Base-by-base conservation (phyloP, 2,113 vertebrate genomes). In the Neotragus moschatus region DNA sequence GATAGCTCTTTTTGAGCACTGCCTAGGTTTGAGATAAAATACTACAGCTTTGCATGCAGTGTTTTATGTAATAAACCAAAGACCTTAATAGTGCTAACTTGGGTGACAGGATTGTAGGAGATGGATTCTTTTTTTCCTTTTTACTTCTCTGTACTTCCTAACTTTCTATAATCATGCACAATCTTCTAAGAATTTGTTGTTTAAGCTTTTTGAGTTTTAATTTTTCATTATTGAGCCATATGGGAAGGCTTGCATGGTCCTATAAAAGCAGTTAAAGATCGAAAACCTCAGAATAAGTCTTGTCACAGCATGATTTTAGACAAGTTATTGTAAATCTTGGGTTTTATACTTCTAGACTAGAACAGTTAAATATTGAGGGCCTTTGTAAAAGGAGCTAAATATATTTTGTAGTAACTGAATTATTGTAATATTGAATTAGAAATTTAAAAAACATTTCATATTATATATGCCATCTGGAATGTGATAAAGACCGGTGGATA, bases 191-290 rank as follows among this genome's bases (percentile, higher is more conserved):
- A 96, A 91, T 92, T 79, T 87, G 10, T 92, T 90, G 17, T 56
- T 90, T 97, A 81, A 95, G 70, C 30, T 47, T 96, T 25, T 60
- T 93, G 26, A 45, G 26, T 81, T 90, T 75, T 97, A 80, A 73
- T 25, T 75, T 90, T 49, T 95, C 36, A 84, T 39, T 70, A 49
- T 58, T 86, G 55, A 58, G 17, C 63, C 73, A 51, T 39, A 75
- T 66, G 33, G 33, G 12, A 77, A 63, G 13, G 60, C 43, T 90
- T 75, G 5, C 3, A 1, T 51, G 7, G 45, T 49, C 15, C 53
- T 90, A 1, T 90, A 61, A 96, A 87, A 75, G 26, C 15, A 95
- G 81, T 63, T 55, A 86, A 89, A 84, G 61, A 75, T 94, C 3
- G 30, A 75, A 93, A 84, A 53, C 12, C 63, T 96, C 39, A 75